These are phyloP conservation scores for Tadarida brasiliensis DNA, from an alignment of 2,797 vertebrate genomes.

Conservation along the genomic window DNA sequence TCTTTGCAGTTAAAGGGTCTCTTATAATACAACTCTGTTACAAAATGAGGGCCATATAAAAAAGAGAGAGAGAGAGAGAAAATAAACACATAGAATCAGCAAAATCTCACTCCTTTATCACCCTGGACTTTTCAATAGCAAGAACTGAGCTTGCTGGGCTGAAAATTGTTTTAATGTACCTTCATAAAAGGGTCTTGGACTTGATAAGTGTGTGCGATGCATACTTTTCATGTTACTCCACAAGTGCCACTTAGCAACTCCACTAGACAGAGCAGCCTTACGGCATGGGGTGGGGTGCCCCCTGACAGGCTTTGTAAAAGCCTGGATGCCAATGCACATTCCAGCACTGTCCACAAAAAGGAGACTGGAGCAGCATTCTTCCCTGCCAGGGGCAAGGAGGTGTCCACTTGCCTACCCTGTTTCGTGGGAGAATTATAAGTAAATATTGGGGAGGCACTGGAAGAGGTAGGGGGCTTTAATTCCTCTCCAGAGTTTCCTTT, in stretches of 20 bases:
- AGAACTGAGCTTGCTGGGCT: slow-evolving; percentile 52
- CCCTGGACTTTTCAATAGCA: slow-evolving; percentile 66
- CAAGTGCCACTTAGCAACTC: slow-evolving; percentile 66
- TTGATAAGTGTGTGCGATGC: neutral
- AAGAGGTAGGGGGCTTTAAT: neutral
- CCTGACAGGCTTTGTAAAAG: slow-evolving; percentile 58
- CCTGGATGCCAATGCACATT: slow-evolving; percentile 47
- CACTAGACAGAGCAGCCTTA: slow-evolving; percentile 13
- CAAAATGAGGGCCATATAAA: slow-evolving; percentile 53
- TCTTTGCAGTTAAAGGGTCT: slow-evolving; percentile 70
- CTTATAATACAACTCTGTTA: slow-evolving; percentile 74
- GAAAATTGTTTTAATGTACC: slow-evolving; percentile 64
- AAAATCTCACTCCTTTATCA: slow-evolving; percentile 47
- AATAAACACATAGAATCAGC: neutral
- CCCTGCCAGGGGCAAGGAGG: neutral
- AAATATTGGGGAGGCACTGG: neutral
- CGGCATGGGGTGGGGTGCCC: slow-evolving; percentile 51
- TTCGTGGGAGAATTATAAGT: neutral
- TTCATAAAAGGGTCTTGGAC: slow-evolving; percentile 74
- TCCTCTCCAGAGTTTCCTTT: neutral
- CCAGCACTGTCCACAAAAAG: slow-evolving; percentile 42
- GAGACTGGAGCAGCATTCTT: neutral
- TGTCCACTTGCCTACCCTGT: neutral
- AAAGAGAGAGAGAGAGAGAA: neutral
- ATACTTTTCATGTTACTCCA: slow-evolving; percentile 73